Evolutionary conservation across 2,888 invertebrate genomes (phyloP).

Genomic region (Synanthedon tipuliformis): DNA sequence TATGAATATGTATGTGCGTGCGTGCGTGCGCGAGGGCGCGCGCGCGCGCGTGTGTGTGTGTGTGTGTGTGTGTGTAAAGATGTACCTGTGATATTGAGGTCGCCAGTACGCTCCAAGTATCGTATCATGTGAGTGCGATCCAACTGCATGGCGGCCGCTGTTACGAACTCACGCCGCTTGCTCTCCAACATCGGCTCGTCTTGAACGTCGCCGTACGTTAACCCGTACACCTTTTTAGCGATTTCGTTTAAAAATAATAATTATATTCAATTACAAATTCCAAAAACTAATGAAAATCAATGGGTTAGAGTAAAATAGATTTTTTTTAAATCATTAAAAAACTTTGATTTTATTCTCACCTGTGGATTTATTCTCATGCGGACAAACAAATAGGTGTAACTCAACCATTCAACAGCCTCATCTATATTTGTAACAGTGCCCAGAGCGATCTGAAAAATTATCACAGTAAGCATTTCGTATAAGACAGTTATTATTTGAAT

Average conservation of each 20-base stretch:
- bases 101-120: conserved; percentile 86
- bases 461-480: too few relatives aligned
- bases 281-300: too few relatives aligned
- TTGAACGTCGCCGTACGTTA: conserved; percentile 72
- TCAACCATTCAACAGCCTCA: conserved; percentile 98
- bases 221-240: conserved; percentile 64
- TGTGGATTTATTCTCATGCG: conserved; percentile 93
- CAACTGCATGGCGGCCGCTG: conserved; percentile 82
- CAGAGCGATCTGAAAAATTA: conserved; percentile 76
- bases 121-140: conserved; percentile 96
- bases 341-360: conserved; percentile 35
- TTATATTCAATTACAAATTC: too few relatives aligned
- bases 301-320: too few relatives aligned
- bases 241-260: too few relatives aligned
- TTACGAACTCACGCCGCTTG: conserved; percentile 82
- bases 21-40: background rate
- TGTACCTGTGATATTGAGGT: conserved; percentile 77
- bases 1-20: background rate
- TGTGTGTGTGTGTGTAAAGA: background rate
- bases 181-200: conserved; percentile 84
- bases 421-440: conserved; percentile 97
- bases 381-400: conserved; percentile 95
- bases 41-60: background rate
- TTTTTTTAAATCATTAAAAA: background rate
- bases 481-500: too few relatives aligned